Percentiles rank a stretch among this genome's conserved stretches.
These are phyloP conservation scores for Onychostoma macrolepis DNA, from an alignment of 2,113 vertebrate genomes.

Conservation along the genomic window DNA sequence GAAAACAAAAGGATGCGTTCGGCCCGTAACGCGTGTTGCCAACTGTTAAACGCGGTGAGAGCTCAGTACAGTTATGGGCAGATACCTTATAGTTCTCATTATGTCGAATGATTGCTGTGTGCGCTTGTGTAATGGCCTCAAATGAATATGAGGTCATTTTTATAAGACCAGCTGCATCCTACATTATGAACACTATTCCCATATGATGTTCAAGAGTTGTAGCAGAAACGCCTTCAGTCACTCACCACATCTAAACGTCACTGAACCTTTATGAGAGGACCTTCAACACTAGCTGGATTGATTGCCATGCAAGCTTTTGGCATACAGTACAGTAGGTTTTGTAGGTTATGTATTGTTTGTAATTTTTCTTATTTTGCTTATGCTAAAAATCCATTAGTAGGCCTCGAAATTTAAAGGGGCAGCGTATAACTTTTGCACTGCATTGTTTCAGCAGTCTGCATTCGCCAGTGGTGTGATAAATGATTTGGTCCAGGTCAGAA, in stretches of 20 bases:
- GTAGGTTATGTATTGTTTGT: not conserved
- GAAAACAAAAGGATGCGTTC: not conserved
- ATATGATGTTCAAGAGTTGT: not conserved
- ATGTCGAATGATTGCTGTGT: constrained; percentile 9
- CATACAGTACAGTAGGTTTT: not conserved
- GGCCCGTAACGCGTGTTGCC: not conserved
- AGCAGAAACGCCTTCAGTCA: constrained; percentile 9
- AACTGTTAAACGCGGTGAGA: not conserved
- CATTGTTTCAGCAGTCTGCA: not conserved
- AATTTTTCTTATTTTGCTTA: not conserved
- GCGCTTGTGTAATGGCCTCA: constrained; percentile 1
- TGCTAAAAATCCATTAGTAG: not conserved
- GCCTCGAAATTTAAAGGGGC: not conserved
- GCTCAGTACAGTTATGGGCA: not conserved
- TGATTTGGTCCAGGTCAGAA: not conserved
- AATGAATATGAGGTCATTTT: constrained; percentile 39
- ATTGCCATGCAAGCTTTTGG: not conserved
- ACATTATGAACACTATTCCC: constrained; percentile 1
- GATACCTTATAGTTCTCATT: constrained; percentile 15
- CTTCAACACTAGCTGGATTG: not conserved
- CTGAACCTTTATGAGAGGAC: not conserved
- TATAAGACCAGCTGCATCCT: constrained; percentile 31
- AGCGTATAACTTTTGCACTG: not conserved
- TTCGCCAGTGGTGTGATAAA: not conserved
- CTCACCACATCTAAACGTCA: constrained; percentile 20